Base-by-base conservation (phyloP, 1,140 invertebrate species). In the Drosophila nigromelanica region DNA sequence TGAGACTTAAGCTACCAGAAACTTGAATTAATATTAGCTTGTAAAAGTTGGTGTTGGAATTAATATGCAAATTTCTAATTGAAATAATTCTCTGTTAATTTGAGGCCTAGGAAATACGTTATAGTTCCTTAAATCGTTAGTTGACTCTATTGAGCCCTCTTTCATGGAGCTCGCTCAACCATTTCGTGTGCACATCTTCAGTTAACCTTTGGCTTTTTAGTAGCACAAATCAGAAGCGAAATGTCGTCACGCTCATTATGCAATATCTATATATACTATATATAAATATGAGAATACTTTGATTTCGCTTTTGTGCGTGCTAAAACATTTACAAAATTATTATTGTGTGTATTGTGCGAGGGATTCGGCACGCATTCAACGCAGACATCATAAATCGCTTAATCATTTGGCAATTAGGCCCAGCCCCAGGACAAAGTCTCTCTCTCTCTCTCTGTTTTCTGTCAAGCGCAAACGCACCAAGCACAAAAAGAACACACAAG, bases 401-500 rank as follows among this genome's bases (percentile, higher is more conserved):
- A 91, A 91, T 91, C 89, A 91, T 91, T 91, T 91, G 89, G 85
- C 89, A 91, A 91, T 91, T 91, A 91, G 89, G 83, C 75, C 52
- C 73, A 67, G 78, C 67, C 60, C 73, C 63, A 68, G 72, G 37
- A 58, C 62, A 61, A 72, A 63, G 39, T 71, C 50, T 62, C 40
- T 55, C 56, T 42, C 18, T 18, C 18, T 18, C 35, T 61, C 55
- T 43, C 45, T 37, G 35, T 52, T 76, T 47, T 71, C 59, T 66
- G 62, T 33, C 82, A 73, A 55, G 73, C 63, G 37, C 52, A 52
- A 61, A 54, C 40, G 48, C 40, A 52, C 5, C 27, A 18, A 39
- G n/a, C 54, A 39, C 54, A 54, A 70, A 47, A 64, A 54, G 55
- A 48, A 68, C 50, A 72, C 60, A 67, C 59, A 60, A 42, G 47